phyloP scores from a whole-genome alignment of 2,113 vertebrate genomes.

The Propithecus coquereli region DNA sequence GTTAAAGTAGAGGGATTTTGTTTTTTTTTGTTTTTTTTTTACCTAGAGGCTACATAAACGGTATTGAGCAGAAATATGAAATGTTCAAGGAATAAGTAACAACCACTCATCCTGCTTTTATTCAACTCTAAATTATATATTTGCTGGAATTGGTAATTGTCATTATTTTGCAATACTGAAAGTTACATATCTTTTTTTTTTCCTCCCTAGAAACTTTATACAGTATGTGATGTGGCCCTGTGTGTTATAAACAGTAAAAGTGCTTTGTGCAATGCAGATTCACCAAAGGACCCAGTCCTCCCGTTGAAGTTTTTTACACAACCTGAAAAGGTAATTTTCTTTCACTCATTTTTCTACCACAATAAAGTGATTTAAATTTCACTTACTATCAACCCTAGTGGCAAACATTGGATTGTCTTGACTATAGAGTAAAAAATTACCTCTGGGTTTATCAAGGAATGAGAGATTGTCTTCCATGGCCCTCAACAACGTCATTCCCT shows the following conservation, averaged over 20 bases:
- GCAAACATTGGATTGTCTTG: background rate
- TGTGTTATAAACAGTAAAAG: slow-evolving; percentile 99
- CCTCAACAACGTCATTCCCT: background rate
- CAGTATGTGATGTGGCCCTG: slow-evolving; percentile 97
- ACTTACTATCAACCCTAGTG: background rate
- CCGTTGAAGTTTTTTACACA: slow-evolving; percentile 95
- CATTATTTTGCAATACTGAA: slow-evolving; percentile 21
- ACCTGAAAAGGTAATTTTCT: slow-evolving; percentile 92
- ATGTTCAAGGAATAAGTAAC: background rate
- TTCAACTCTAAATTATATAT: background rate
- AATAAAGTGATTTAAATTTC: slow-evolving; percentile 27
- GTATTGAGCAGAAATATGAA: background rate
- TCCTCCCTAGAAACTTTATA: slow-evolving; percentile 93
- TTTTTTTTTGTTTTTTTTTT: background rate
- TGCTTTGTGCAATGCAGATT: slow-evolving; percentile 95
- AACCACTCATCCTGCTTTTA: background rate
- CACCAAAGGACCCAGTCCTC: slow-evolving; percentile 95
- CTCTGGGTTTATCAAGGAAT: background rate
- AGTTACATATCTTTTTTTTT: background rate
- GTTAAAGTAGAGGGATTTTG: background rate
- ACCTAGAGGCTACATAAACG: background rate
- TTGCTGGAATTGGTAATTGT: background rate
- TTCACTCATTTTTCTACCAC: background rate
- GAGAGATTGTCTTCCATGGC: background rate
- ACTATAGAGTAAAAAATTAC: background rate